phyloP scores from a whole-genome alignment of 2,797 vertebrate genomes.

The Amphiprion clarkii region DNA sequence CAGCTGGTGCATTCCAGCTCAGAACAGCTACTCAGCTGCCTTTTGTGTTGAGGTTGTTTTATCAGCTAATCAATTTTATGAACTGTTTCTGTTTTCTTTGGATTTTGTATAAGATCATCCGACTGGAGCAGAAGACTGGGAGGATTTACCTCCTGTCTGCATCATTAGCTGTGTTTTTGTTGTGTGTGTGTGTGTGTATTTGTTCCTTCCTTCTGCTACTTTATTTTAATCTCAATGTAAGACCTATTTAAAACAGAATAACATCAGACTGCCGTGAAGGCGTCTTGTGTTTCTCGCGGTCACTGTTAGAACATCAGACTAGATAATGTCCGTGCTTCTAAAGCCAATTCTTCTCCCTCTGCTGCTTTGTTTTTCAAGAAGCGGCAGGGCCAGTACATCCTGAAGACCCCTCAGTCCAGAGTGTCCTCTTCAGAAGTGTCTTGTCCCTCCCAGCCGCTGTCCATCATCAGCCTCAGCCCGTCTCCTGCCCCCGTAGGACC shows the following conservation, averaged over 20 bases:
- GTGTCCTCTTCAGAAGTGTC: constrained; percentile 35
- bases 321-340: background rate
- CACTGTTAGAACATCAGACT: background rate
- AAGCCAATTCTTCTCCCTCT: background rate
- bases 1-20: background rate
- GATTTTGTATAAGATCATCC: background rate
- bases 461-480: constrained; percentile 65
- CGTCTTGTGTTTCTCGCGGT: background rate
- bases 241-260: constrained; percentile 7
- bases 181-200: background rate
- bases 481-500: constrained; percentile 42
- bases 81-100: background rate
- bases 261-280: background rate
- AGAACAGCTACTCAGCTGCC: background rate
- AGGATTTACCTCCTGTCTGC: constrained; percentile 2
- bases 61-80: background rate
- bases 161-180: background rate
- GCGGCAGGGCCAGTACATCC: constrained; percentile 82
- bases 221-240: constrained; percentile 6
- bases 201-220: background rate
- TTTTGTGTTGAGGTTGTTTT: background rate
- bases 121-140: background rate
- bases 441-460: constrained; percentile 65
- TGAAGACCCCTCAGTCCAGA: constrained; percentile 82
- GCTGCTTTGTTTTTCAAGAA: constrained; percentile 78